Percentiles rank a stretch among this genome's conserved stretches.
Conservation (phyloP, 2,113 vertebrate species). For the Heptranchias perlo region DNA sequence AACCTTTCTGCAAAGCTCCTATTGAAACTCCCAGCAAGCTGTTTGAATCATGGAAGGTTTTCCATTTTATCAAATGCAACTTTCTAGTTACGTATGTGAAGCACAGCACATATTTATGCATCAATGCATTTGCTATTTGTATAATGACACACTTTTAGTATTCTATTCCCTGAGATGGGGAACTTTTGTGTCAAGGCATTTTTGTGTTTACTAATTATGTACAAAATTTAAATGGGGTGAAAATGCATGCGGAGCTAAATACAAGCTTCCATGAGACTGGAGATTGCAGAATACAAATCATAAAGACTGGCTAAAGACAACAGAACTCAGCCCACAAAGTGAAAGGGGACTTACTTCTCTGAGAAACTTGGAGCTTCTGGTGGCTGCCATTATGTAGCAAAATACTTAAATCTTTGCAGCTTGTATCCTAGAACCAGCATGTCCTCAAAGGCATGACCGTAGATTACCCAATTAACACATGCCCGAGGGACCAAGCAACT, state of each 20-base stretch:
- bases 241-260: background rate
- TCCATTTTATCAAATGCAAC: background rate
- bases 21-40: background rate
- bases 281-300: background rate
- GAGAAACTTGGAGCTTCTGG: background rate
- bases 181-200: background rate
- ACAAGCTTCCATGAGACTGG: background rate
- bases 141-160: conserved; percentile 3
- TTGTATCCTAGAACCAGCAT: background rate
- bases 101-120: background rate
- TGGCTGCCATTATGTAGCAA: background rate
- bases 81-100: background rate
- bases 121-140: background rate
- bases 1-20: background rate
- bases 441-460: background rate
- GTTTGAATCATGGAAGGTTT: background rate
- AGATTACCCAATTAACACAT: background rate
- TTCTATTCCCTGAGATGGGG: background rate
- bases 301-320: background rate
- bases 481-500: background rate
- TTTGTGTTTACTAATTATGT: conserved; percentile 8
- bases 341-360: background rate
- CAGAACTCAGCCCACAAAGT: background rate
- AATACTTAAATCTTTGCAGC: background rate
- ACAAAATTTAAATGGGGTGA: conserved; percentile 8